Evolutionary conservation across 2,797 vertebrate species (phyloP).

Genomic region (Scolopax bukidnonensis): DNA sequence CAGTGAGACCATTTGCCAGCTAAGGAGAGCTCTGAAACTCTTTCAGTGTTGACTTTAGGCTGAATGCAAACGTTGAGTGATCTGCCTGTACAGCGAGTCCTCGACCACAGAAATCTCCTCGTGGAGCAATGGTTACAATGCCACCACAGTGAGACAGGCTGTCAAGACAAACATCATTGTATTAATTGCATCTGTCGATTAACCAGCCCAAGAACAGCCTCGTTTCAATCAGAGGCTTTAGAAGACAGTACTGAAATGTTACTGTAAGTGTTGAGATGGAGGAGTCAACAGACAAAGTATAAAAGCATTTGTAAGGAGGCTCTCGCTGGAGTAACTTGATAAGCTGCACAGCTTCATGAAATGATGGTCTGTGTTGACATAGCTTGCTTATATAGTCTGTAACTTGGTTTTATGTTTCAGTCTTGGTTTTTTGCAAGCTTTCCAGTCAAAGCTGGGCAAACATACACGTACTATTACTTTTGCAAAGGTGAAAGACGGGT

Average conservation of each 20-base stretch:
- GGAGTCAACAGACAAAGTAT: slow-evolving; percentile 45
- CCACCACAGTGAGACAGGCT: not conserved
- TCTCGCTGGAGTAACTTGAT: slow-evolving; percentile 5
- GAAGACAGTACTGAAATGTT: slow-evolving; percentile 32
- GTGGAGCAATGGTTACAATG: not conserved
- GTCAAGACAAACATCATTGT: slow-evolving; percentile 53
- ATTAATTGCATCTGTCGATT: slow-evolving; percentile 43
- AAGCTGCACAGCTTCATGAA: slow-evolving; percentile 17
- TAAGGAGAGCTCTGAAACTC: not conserved
- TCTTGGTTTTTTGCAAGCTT: not conserved
- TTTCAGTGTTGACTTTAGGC: not conserved
- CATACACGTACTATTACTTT: not conserved
- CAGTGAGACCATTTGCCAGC: not conserved
- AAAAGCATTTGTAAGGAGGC: slow-evolving; percentile 36
- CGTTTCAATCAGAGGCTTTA: slow-evolving; percentile 23
- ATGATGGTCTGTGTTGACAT: not conserved
- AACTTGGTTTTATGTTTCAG: not conserved
- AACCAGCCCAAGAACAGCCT: slow-evolving; percentile 2
- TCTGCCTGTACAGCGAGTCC: not conserved
- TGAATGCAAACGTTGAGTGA: slow-evolving; percentile 10
- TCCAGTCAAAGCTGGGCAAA: not conserved
- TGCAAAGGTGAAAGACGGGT: not conserved
- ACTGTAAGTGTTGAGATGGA: slow-evolving; percentile 10
- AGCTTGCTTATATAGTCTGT: not conserved
- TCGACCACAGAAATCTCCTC: not conserved